Base-by-base conservation (phyloP, 2,113 vertebrate genomes). In the Scartelaos histophorus region DNA sequence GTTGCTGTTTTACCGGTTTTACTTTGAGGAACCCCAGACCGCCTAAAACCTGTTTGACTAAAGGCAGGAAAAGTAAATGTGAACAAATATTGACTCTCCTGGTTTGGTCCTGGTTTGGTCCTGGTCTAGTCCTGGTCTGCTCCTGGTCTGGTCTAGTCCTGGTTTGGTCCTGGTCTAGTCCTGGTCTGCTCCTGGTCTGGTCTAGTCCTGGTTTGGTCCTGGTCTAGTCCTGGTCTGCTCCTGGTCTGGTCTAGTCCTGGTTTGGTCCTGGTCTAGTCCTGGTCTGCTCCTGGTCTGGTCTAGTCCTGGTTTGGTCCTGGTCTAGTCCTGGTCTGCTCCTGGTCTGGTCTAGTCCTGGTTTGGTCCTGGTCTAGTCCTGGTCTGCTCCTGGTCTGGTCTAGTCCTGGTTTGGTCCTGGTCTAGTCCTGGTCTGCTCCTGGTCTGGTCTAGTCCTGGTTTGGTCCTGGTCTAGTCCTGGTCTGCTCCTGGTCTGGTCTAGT, bases 21-120 rank as follows among this genome's bases (percentile, higher is more conserved):
- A 69, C 73, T 24, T 58, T 9, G 9, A 78, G 75, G 16, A 68
- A 43, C 66, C 60, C 19, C 21, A 68, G 66, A 2, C 45, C 1
- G 15, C n/a, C 22, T 67, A 38, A 68, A 62, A 76, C 83, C 62
- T 73, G 83, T 79, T 82, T 51, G 17, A 34, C 62, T 56, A 60
- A 56, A 29, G 72, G 61, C 71, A 66, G 6, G 60, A 35, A 35
- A 19, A 62, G 19, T 35, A 35, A 19, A 62, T 62, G 60, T 35
- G 15, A 62, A 38, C 29, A 62, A 38, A 62, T n/a, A n/a, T n/a
- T n/a, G n/a, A n/a, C n/a, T n/a, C n/a, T n/a, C n/a, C n/a, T n/a
- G 7, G 2, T 29, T 2, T 16, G 0, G 58, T 15, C 7, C 7
- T 15, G 7, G 2, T 29, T 2, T 16, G 0, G 58, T 15, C 7